Base-by-base conservation (phyloP, 2,888 invertebrate species). In the Cephus runcator region DNA sequence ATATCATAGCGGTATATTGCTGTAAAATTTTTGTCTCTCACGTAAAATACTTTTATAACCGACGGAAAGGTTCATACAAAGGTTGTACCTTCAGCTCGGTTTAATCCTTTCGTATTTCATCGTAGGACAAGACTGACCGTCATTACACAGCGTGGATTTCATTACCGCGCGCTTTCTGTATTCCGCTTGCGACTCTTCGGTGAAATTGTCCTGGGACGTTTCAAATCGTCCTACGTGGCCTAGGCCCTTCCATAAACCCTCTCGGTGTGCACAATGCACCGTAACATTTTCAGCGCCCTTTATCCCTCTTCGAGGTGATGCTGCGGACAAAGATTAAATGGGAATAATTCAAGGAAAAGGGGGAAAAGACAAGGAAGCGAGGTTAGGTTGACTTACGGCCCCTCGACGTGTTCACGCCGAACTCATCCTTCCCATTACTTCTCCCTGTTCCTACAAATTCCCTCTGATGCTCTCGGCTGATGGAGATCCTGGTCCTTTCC, bases 291-390 rank as follows among this genome's bases (percentile, higher is more conserved):
- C 11, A 71, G 71, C 11, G 9, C 6, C 71, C 15, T 30, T 3
- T 3, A 56, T 71, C 71, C 40, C 23, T 34, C n/a, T 34, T 34
- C 36, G 1, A 12, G 34, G 35, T 75, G 23, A 34, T 68, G 15
- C 36, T 12, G 33, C 15, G 33, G 78, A 73, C 71, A 75, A 23
- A 78, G 34, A 36, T 34, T 71, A 75, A 75, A 40, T 78, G 56
- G 33, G 71, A 78, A 76, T 75, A 75, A 75, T 76, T 76, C 71
- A 35, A 12, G n/a, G 71, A 56, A 56, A 6, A 2, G 15, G 40
- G 40, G 40, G 1, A 15, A 56, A 15, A 40, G 40, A 40, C 40
- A 40, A 56, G 23, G 36, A 75, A 78, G 34, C 40, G 34, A 30
- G 69, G 35, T 11, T 34, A 15, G 71, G 78, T 33, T 12, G 75